Conservation (phyloP, 2,113 vertebrate species). For the crab-eating macaque (Macaca fascicularis) region T2T-MFA8v1.1 NC_088375.1:144879001-144879500, state of each 20-base stretch:
- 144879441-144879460: not conserved
- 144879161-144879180: too few species aligned
- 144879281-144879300: not conserved
- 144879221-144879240: constrained; percentile 28
- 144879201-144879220: not conserved
- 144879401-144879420: not conserved
- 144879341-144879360: not conserved
- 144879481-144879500: too few species aligned
- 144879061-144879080: too few species aligned
- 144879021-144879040: too few species aligned
- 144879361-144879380: not conserved
- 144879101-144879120: too few species aligned
- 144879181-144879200: not conserved
- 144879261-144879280: not conserved
- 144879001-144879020: too few species aligned
- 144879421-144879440: not conserved
- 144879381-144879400: not conserved
- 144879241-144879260: not conserved
- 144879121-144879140: too few species aligned
- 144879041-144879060: too few species aligned
- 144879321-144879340: not conserved
- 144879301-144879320: not conserved
- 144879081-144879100: too few species aligned
- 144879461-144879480: not conserved
- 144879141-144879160: too few species aligned